Evolutionary conservation across 2,797 vertebrate genomes (phyloP).

Genomic region (Fratercula arctica): DNA sequence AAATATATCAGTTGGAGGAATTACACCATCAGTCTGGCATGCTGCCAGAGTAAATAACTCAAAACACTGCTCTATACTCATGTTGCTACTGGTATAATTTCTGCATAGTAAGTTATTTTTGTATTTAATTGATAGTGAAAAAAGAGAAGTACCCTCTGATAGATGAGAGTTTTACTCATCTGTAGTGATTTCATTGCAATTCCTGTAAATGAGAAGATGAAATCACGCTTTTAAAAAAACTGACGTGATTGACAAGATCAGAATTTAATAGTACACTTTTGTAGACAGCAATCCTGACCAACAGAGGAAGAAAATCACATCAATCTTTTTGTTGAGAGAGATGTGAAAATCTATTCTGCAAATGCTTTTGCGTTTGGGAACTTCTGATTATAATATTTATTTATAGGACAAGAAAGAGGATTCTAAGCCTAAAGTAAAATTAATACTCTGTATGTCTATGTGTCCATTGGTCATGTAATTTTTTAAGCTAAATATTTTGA

Average conservation of each 20-base stretch:
- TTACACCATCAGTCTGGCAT: background rate
- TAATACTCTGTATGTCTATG: background rate
- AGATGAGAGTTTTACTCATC: background rate
- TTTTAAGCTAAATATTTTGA: background rate
- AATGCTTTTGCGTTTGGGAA: background rate
- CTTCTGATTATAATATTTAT: background rate
- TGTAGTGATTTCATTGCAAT: background rate
- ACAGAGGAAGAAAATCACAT: background rate
- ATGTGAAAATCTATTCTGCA: background rate
- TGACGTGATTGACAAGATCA: background rate
- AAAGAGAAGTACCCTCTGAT: background rate
- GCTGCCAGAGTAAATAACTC: slow-evolving; percentile 37
- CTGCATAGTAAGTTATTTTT: background rate
- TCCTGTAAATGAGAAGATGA: background rate
- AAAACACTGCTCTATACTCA: background rate
- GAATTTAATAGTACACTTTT: background rate
- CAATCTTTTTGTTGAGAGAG: background rate
- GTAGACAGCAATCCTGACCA: background rate
- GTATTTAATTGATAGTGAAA: background rate
- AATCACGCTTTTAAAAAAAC: background rate
- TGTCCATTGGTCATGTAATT: background rate
- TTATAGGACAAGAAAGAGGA: background rate
- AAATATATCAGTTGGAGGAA: background rate
- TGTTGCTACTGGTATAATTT: background rate
- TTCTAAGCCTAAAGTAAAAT: background rate